Percentiles rank a stretch among this genome's conserved stretches.
These are phyloP conservation scores for Hipparchia sbordonii DNA, from an alignment of 2,888 invertebrate genomes.

Conservation along the genomic window DNA sequence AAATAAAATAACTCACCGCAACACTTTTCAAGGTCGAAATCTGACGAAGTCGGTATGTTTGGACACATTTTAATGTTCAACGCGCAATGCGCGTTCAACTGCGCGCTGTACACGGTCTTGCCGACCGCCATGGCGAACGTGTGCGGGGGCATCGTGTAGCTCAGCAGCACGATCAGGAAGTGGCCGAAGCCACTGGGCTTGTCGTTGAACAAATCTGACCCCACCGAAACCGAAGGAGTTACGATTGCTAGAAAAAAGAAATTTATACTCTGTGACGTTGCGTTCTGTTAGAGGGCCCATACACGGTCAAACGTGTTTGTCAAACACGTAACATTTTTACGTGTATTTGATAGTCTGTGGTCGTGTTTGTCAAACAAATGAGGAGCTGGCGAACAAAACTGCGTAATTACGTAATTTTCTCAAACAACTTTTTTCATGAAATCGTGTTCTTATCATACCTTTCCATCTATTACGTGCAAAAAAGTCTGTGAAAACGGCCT, in stretches of 20 bases:
- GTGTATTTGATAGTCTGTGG: too few species aligned
- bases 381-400: too few species aligned
- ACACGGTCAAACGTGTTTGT: too few species aligned
- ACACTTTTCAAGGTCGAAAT: slow-evolving; percentile 47
- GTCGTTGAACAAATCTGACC: slow-evolving; percentile 27
- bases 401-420: too few species aligned
- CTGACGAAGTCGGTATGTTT: slow-evolving; percentile 26
- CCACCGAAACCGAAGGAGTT: slow-evolving; percentile 43
- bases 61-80: slow-evolving; percentile 51
- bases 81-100: slow-evolving; percentile 53
- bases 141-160: slow-evolving; percentile 52
- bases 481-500: too few species aligned
- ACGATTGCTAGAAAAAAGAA: slow-evolving; percentile 46
- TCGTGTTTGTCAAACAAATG: too few species aligned
- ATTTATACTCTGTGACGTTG: neutral
- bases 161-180: slow-evolving; percentile 32
- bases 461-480: too few species aligned
- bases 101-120: slow-evolving; percentile 43
- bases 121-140: slow-evolving; percentile 45
- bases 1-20: slow-evolving; percentile 50
- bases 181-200: slow-evolving; percentile 5
- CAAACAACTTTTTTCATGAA: too few species aligned
- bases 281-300: too few species aligned
- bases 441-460: too few species aligned
- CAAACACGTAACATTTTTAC: too few species aligned